These are phyloP conservation scores for Rhipidura dahli DNA, from an alignment of 2,113 vertebrate genomes.

Conservation along the genomic window DNA sequence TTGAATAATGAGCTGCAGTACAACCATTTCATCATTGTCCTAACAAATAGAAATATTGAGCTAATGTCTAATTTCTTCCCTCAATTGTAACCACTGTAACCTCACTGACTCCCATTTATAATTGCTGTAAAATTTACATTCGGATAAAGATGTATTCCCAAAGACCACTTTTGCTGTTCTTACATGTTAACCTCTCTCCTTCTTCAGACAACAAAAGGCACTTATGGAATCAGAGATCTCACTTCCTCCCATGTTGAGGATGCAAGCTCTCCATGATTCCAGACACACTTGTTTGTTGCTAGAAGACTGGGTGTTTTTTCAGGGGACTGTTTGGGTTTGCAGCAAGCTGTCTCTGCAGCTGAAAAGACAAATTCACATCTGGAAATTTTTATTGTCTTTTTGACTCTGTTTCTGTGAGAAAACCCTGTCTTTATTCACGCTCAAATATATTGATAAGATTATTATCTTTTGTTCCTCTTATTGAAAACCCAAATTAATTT, in stretches of 20 bases:
- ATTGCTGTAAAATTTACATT: not conserved
- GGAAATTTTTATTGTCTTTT: not conserved
- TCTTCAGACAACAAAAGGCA: not conserved
- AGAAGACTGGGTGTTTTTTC: not conserved
- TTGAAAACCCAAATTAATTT: not conserved
- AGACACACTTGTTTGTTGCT: not conserved
- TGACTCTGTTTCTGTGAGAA: not conserved
- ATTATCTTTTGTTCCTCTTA: not conserved
- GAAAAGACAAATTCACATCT: not conserved
- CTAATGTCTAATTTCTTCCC: not conserved
- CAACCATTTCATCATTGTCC: not conserved
- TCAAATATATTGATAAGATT: not conserved
- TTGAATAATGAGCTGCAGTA: not conserved
- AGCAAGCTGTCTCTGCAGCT: not conserved
- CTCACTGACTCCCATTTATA: not conserved
- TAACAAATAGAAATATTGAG: not conserved
- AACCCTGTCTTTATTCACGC: accelerated
- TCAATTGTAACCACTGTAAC: not conserved
- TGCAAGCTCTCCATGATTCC: not conserved
- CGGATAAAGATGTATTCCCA: not conserved
- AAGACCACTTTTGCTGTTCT: not conserved
- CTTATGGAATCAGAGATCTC: not conserved
- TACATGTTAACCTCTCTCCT: not conserved
- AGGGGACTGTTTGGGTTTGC: not conserved
- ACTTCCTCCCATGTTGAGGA: accelerated